Evolutionary conservation across 2,797 vertebrate genomes (phyloP).

Genomic region (Remorina albescens): DNA sequence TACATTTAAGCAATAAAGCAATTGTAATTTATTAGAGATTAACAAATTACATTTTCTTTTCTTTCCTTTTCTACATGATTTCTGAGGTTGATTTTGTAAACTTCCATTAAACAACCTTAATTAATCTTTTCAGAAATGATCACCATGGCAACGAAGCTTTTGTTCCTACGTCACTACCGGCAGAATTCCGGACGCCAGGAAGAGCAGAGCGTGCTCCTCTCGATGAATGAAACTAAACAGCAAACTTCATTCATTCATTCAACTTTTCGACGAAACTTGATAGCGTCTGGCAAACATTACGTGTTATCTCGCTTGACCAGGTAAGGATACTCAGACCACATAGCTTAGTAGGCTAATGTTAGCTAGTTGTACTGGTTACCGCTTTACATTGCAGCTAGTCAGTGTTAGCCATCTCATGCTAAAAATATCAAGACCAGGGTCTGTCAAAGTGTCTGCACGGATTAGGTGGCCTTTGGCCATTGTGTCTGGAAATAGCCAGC

Average conservation of each 20-base stretch:
- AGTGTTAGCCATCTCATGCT: slow-evolving; percentile 71
- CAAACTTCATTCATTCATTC: slow-evolving; percentile 63
- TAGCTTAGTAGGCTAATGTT: slow-evolving; percentile 27
- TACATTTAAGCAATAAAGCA: no score
- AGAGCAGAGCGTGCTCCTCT: slow-evolving; percentile 48
- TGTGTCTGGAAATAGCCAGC: slow-evolving; percentile 22
- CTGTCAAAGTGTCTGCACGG: slow-evolving; percentile 22
- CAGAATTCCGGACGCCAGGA: slow-evolving; percentile 65
- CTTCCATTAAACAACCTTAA: neutral
- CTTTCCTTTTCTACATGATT: neutral
- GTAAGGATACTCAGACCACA: slow-evolving; percentile 35
- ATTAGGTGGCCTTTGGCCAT: slow-evolving; percentile 27
- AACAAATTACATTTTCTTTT: neutral
- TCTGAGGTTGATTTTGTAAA: neutral
- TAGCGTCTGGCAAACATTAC: slow-evolving; percentile 5
- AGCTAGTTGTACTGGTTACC: slow-evolving; percentile 20
- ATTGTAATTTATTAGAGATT: no score
- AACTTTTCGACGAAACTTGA: slow-evolving; percentile 11
- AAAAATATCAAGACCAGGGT: slow-evolving; percentile 73
- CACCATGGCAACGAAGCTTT: slow-evolving; percentile 63
- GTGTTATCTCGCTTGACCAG: slow-evolving; percentile 27
- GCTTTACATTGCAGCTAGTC: slow-evolving; percentile 63
- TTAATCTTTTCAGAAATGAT: slow-evolving; percentile 17
- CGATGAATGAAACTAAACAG: slow-evolving; percentile 69
- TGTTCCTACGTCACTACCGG: slow-evolving; percentile 74